phyloP scores from a whole-genome alignment of 2,113 vertebrate genomes.

The Pollimyrus isidori region DNA sequence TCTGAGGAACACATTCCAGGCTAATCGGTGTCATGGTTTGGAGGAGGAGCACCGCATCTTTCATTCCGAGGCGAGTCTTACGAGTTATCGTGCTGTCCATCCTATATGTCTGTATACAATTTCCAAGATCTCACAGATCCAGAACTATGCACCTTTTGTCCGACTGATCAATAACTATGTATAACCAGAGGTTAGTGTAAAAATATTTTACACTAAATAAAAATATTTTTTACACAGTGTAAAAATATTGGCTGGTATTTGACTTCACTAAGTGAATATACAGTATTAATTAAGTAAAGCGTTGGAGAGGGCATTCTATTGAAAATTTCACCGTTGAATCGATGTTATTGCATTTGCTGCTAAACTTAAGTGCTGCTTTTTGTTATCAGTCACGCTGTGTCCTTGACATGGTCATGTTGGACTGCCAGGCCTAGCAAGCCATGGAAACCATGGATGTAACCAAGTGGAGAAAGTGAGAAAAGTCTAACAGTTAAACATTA shows the following conservation, averaged over 20 bases:
- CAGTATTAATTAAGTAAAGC: background rate
- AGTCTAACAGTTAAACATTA: background rate
- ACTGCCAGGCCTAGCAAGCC: background rate
- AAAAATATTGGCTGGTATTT: background rate
- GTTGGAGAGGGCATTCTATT: background rate
- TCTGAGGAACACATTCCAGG: slow-evolving; percentile 47
- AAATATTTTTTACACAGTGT: background rate
- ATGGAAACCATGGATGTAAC: background rate
- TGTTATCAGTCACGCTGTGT: background rate
- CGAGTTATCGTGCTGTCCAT: background rate
- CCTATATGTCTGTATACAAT: background rate
- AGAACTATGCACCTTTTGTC: background rate
- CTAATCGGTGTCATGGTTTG: slow-evolving; percentile 33
- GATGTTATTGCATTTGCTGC: background rate
- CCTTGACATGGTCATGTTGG: background rate
- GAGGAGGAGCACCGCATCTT: slow-evolving; percentile 55
- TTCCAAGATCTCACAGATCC: background rate
- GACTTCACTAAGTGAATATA: background rate
- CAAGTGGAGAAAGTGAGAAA: background rate
- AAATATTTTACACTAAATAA: background rate
- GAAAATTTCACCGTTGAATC: background rate
- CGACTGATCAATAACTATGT: background rate
- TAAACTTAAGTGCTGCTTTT: background rate
- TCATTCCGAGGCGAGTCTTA: slow-evolving; percentile 53
- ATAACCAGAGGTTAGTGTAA: background rate